phyloP scores from a whole-genome alignment of 2,888 invertebrate genomes.

The Empis stercorea region DNA sequence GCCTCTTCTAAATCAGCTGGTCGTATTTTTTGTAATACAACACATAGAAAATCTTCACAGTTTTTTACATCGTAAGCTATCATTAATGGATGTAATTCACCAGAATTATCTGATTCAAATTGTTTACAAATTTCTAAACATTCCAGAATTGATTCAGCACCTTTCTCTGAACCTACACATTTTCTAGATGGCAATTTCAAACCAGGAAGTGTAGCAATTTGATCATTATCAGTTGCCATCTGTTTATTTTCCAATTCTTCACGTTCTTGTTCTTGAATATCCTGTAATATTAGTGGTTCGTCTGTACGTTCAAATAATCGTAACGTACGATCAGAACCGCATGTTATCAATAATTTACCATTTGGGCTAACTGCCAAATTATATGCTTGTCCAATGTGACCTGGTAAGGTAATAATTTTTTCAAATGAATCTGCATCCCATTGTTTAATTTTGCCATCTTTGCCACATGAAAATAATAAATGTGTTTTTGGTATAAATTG shows the following conservation, averaged over 20 bases:
- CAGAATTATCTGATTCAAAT: constrained; percentile 37
- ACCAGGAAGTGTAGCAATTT: constrained; percentile 57
- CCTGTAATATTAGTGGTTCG: constrained; percentile 85
- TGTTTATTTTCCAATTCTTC: constrained; percentile 55
- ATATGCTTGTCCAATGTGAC: constrained; percentile 72
- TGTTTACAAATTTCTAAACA: constrained; percentile 67
- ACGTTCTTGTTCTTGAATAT: constrained; percentile 75
- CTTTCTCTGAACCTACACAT: constrained; percentile 35
- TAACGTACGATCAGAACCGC: constrained; percentile 79
- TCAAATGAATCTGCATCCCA: constrained; percentile 94
- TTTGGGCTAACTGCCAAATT: constrained; percentile 63
- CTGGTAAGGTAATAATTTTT: constrained; percentile 78
- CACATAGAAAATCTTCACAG: constrained; percentile 67
- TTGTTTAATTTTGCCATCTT: constrained; percentile 87
- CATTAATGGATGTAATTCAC: constrained; percentile 64
- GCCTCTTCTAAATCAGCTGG: constrained; percentile 87
- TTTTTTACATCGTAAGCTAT: constrained; percentile 60
- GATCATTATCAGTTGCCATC: constrained; percentile 57
- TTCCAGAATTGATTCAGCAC: constrained; percentile 83
- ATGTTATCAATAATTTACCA: constrained; percentile 63
- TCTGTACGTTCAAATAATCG: constrained; percentile 75
- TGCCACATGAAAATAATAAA: constrained; percentile 84
- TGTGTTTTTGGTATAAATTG: constrained; percentile 86
- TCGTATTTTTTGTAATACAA: constrained; percentile 64
- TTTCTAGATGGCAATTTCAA: constrained; percentile 76